Percentiles rank a stretch among this genome's conserved stretches.
Conservation (phyloP, 2,113 vertebrate genomes). For the Eupsittula cactorum region DNA sequence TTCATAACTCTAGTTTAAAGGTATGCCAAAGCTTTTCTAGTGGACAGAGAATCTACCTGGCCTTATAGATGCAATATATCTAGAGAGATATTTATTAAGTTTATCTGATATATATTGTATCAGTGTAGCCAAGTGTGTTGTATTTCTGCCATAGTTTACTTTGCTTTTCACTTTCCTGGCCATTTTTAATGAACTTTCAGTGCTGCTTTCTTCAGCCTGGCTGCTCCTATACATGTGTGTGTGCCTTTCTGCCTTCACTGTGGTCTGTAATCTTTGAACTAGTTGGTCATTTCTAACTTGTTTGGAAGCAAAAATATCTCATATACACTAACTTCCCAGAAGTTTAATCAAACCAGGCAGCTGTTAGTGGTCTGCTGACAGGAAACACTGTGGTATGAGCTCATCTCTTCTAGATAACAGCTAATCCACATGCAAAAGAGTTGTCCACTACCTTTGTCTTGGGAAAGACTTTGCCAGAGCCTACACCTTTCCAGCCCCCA, state of each 20-base stretch:
- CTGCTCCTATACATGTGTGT: neutral
- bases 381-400: neutral
- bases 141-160: constrained; percentile 10
- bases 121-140: neutral
- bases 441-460: neutral
- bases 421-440: neutral
- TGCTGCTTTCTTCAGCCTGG: neutral
- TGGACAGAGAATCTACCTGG: neutral
- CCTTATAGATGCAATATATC: neutral
- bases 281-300: neutral
- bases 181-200: neutral
- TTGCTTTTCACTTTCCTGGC: neutral
- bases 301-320: neutral
- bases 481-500: neutral
- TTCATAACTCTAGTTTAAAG: constrained; percentile 22
- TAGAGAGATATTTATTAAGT: constrained; percentile 8
- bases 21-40: neutral
- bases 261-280: neutral
- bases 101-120: neutral
- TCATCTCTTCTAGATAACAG: neutral
- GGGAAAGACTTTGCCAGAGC: neutral
- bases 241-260: neutral
- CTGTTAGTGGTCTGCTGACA: neutral
- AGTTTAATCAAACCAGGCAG: neutral
- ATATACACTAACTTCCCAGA: neutral